Percentiles rank a stretch among this genome's conserved stretches.
Evolutionary conservation across 2,888 invertebrate genomes (phyloP).

Genomic region (Nephrocerus scutellatus): DNA sequence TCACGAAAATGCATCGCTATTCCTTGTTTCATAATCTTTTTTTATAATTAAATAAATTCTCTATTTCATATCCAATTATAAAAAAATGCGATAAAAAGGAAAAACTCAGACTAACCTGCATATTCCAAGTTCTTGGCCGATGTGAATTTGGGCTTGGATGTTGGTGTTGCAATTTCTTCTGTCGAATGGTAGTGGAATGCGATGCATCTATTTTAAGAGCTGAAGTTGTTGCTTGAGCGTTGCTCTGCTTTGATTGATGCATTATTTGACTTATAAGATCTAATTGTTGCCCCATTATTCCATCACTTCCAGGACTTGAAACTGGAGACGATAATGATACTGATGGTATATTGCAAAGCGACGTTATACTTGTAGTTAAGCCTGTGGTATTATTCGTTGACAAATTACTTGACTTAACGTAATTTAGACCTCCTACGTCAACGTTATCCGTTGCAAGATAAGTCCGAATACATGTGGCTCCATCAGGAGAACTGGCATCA

Average conservation of each 20-base stretch:
- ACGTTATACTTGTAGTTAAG: constrained; percentile 36
- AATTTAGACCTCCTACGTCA: constrained; percentile 41
- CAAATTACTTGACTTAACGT: constrained; percentile 50
- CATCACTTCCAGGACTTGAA: constrained; percentile 49
- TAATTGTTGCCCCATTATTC: constrained; percentile 64
- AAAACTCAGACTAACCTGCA: constrained; percentile 36
- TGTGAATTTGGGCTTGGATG: constrained; percentile 39
- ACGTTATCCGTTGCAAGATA: constrained; percentile 47
- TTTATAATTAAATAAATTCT: no score
- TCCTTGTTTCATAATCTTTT: no score
- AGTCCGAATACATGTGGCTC: constrained; percentile 55
- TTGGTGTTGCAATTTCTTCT: constrained; percentile 32
- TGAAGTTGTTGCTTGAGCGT: constrained; percentile 46
- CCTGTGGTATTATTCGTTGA: constrained; percentile 36
- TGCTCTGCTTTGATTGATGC: constrained; percentile 65
- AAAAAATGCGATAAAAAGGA: background rate
- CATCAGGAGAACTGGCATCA: constrained; percentile 57
- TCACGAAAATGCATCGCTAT: no score
- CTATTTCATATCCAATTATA: background rate
- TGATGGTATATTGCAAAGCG: constrained; percentile 32
- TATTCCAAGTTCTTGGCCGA: constrained; percentile 53
- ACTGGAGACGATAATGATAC: constrained; percentile 46
- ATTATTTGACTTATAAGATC: constrained; percentile 71
- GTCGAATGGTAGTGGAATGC: constrained; percentile 15
- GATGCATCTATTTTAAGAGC: constrained; percentile 36